Base-by-base conservation (phyloP, 2,113 vertebrate genomes). In the Abramis brama region DNA sequence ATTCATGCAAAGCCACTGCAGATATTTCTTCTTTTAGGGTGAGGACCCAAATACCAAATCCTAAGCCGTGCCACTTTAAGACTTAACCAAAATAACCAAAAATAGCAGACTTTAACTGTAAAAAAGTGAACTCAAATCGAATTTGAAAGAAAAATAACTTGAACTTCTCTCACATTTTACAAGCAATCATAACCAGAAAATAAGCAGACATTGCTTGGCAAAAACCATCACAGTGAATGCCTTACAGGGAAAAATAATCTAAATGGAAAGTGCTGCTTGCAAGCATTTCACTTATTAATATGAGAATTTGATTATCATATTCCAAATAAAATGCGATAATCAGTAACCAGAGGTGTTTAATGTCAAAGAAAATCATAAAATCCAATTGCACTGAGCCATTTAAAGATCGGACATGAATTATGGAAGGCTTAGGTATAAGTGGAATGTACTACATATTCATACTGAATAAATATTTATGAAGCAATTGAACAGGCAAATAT, bases 161-260 rank as follows among this genome's bases (percentile, higher is more conserved):
- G 75, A 60, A 66, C 60, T 79, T 82, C 50, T 62, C 12, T 57
- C 59, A 82, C n/a, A 66, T 87, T 81, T 43, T 87, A 76, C 77
- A 64, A 27, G 50, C 52, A 83, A 82, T 33, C 66, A 33, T 45
- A 27, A n/a, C 59, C 60, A 62, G 12, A 57, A 57, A 23, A 57
- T 57, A 57, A 57, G 55, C 19, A 47, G 77, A 83, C 82, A 74
- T 78, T 21, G 2, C 13, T 62, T 78, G 19, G 39, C 25, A 21
- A 33, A 79, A 80, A 23, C 43, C 79, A 68, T 68, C n/a, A 19
- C 79, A 66, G 19, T 45, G 64, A 66, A 66, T 30, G 39, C 27
- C 27, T 82, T 15, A 23, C 27, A 52, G 77, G 6, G 36, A 5
- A 80, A 39, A 30, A 80, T 45, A 19, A 82, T 82, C 25, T 52